A percentile compares a stretch with the other conserved stretches of the same genome.
These are phyloP conservation scores for Drosophila paranaensis DNA, from an alignment of 2,888 invertebrate genomes.

Conservation along the genomic window DNA sequence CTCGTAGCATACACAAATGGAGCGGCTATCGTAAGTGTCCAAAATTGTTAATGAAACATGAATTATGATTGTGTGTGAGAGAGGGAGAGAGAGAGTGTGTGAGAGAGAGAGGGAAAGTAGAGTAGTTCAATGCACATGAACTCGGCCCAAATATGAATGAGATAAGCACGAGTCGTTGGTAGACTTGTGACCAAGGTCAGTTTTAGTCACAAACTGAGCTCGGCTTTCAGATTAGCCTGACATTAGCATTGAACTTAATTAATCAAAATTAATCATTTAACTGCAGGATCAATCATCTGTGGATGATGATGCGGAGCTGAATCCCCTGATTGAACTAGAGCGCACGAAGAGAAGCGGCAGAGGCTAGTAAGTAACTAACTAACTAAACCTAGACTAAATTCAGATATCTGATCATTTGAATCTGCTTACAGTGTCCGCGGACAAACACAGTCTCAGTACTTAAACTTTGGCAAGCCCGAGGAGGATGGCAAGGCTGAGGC, in stretches of 20 bases:
- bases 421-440: conserved; percentile 85
- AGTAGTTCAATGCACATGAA: conserved; percentile 63
- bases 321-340: conserved; percentile 50
- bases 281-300: conserved; percentile 55
- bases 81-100: neutral
- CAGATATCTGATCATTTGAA: neutral
- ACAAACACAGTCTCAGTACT: conserved; percentile 94
- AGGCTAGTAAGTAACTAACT: conserved; percentile 80
- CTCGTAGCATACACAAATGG: conserved; percentile 76
- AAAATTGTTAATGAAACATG: conserved; percentile 54
- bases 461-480: conserved; percentile 88
- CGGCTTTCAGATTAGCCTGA: conserved; percentile 38
- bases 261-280: conserved; percentile 13
- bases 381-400: neutral
- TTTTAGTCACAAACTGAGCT: conserved; percentile 41
- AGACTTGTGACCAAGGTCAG: conserved; percentile 72
- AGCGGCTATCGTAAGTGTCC: conserved; percentile 81
- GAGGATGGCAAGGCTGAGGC: conserved; percentile 92
- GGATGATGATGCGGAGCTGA: conserved; percentile 51
- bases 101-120: conserved; percentile 21
- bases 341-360: conserved; percentile 81
- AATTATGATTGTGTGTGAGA: neutral
- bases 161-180: conserved; percentile 55
- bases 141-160: conserved; percentile 44
- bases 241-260: conserved; percentile 67